These are phyloP conservation scores for Vulpes ferrilata DNA, from an alignment of 2,113 vertebrate genomes.

Conservation along the genomic window DNA sequence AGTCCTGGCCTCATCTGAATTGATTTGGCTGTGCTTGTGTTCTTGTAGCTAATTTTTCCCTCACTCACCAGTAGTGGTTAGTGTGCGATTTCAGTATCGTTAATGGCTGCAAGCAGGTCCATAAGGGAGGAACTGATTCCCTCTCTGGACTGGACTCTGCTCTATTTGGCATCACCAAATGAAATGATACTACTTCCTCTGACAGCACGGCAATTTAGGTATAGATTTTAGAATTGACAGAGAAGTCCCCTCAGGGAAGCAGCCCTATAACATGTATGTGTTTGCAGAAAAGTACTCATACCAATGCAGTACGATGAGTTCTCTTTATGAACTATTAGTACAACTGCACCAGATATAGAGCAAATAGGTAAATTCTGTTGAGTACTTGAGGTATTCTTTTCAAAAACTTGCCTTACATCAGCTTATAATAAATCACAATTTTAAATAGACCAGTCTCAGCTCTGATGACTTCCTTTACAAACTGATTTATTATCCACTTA, in stretches of 20 bases:
- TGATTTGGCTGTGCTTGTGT: neutral
- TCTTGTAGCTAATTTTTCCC: neutral
- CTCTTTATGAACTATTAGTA: neutral
- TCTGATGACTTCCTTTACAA: conserved; percentile 48
- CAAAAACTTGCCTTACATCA: conserved; percentile 16
- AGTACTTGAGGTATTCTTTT: neutral
- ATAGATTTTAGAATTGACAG: neutral
- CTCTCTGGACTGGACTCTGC: neutral
- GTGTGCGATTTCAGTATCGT: neutral
- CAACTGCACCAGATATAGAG: neutral
- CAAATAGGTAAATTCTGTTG: conserved; percentile 7
- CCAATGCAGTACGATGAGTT: neutral
- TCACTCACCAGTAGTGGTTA: neutral
- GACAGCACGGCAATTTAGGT: neutral
- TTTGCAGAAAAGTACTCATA: neutral
- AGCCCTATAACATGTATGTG: neutral
- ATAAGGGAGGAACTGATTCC: neutral
- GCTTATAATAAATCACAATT: conserved; percentile 13
- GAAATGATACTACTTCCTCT: neutral
- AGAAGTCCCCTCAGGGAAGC: neutral
- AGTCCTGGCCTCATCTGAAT: neutral
- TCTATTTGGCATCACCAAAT: neutral
- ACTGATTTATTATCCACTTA: neutral
- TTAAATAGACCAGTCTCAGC: neutral
- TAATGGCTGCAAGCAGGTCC: neutral